Conservation (phyloP, 2,888 invertebrate species). For the Sinodicranocentrus sp. region DNA sequence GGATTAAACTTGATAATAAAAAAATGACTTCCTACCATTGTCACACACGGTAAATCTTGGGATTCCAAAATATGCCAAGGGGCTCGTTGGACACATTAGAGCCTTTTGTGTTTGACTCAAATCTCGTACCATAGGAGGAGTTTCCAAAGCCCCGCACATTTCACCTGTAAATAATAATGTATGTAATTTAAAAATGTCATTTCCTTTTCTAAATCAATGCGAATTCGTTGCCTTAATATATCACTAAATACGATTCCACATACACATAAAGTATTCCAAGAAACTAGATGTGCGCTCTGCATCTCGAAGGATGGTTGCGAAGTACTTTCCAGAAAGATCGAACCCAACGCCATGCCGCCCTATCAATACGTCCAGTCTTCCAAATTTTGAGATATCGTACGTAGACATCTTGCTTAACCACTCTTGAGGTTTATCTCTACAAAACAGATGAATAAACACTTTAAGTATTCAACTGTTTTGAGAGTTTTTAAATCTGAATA, state of each 20-base stretch:
- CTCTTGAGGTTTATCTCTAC: constrained; percentile 75
- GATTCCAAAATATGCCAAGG: constrained; percentile 76
- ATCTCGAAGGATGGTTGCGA: constrained; percentile 74
- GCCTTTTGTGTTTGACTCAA: constrained; percentile 75
- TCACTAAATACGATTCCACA: background rate
- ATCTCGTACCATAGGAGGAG: constrained; percentile 75
- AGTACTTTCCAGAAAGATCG: constrained; percentile 75
- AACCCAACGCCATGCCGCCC: constrained; percentile 75
- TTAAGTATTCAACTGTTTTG: no score
- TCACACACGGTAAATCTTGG: constrained; percentile 72
- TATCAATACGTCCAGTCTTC: constrained; percentile 74
- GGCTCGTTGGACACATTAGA: constrained; percentile 74
- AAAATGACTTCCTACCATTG: constrained; percentile 46
- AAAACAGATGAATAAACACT: background rate
- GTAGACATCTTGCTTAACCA: constrained; percentile 73
- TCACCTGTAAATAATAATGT: no score
- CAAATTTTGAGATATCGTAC: constrained; percentile 71
- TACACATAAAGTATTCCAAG: constrained; percentile 75
- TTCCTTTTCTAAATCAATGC: no score
- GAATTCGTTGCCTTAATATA: background rate
- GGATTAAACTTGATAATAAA: background rate
- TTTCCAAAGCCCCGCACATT: constrained; percentile 70
- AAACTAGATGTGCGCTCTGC: constrained; percentile 73
- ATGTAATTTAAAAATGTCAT: no score
- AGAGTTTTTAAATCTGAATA: no score